These are phyloP conservation scores for Polia nebulosa DNA, from an alignment of 2,888 invertebrate species.

Conservation along the genomic window DNA sequence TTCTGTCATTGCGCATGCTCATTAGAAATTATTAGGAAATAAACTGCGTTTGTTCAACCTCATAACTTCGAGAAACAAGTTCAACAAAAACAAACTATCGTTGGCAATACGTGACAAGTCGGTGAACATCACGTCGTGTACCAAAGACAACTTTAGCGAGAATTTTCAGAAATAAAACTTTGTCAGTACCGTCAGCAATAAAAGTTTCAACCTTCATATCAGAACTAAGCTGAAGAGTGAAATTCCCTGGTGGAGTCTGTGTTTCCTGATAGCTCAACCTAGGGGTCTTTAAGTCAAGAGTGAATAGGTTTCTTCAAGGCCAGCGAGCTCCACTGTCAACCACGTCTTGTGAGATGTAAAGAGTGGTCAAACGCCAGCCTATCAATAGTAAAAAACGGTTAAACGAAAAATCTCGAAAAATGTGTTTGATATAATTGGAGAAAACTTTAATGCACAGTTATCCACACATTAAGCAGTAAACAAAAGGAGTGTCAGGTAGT, in stretches of 20 bases:
- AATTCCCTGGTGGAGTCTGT: neutral
- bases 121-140: neutral
- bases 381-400: neutral
- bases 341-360: neutral
- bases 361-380: neutral
- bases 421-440: neutral
- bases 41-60: neutral
- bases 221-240: neutral
- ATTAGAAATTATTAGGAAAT: neutral
- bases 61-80: neutral
- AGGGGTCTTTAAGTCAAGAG: neutral
- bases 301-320: neutral
- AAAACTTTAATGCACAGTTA: neutral
- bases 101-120: too few relatives aligned
- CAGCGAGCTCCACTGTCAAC: neutral
- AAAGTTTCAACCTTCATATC: neutral
- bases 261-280: neutral
- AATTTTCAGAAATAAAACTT: neutral
- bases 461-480: neutral
- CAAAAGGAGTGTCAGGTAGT: neutral
- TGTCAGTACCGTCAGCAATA: neutral
- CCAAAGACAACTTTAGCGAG: neutral
- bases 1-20: neutral
- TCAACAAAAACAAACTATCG: too few relatives aligned
- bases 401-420: neutral